Base-by-base conservation (phyloP, 1,140 invertebrate species). In the Holcopasites calliopsidis region DNA sequence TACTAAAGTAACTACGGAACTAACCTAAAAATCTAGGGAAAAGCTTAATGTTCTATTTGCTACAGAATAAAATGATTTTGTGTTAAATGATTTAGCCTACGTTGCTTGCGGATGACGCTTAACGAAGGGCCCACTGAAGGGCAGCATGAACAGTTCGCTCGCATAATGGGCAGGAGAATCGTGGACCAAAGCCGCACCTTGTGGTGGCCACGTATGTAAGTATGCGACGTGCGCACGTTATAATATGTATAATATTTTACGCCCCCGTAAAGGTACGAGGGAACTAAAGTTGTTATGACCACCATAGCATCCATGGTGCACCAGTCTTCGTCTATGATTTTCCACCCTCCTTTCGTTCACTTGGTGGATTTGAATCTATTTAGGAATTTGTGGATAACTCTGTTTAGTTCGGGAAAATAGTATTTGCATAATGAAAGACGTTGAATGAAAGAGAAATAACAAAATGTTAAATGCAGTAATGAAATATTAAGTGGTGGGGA, bases 101-200 rank as follows among this genome's bases (percentile, higher is more conserved):
- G 8, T 18, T n/a, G 55, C 61, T n/a, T 86, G 84, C 87, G 85
- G 77, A 80, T 72, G 73, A 62, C 42, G 85, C 85, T 76, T 88
- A 85, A 88, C 76, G 77, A 79, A 83, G 84, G 76, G 74, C 18
- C 64, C 55, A 50, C 76, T 55, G 77, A 72, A 82, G 79, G 66
- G 80, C 73, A 61, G 75, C 66, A 74, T 76, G 82, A 78, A 55
- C 82, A 83, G 86, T 84, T 84, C 28, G 77, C 82, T 85, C 80
- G 85, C 79, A 86, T 88, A 88, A 88, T 88, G 83, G 85, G 83
- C 80, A 88, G 88, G 82, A 77, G 79, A 82, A 90, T 89, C 89
- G 85, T 83, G 87, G 85, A 88, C 86, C 28, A 83, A 87, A 88
- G 87, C 88, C 88, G 88, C 88, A 89, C 88, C 89, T 90, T 89